Conservation (phyloP, 2,113 vertebrate genomes). For the Antennarius striatus region DNA sequence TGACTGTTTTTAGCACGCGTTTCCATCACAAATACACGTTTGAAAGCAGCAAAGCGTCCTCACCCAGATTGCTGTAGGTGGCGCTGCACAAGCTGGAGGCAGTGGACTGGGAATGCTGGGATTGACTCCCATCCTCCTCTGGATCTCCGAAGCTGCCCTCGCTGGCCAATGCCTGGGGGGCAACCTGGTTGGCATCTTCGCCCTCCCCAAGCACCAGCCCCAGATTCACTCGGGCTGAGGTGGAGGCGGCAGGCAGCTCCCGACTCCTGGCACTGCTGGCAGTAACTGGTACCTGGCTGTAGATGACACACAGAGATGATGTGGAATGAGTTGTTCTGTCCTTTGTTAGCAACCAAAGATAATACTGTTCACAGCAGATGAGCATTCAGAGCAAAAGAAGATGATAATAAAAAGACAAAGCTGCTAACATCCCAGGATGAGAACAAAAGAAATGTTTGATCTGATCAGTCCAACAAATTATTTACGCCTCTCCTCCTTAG, state of each 20-base stretch:
- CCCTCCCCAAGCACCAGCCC: constrained; percentile 52
- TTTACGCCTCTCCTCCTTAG: no score
- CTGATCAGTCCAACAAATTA: no score
- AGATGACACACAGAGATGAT: constrained; percentile 41
- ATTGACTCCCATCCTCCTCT: constrained; percentile 77
- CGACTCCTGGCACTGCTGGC: constrained; percentile 57
- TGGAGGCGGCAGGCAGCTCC: constrained; percentile 65
- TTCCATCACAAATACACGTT: background rate
- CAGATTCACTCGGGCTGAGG: constrained; percentile 71
- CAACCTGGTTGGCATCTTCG: constrained; percentile 57
- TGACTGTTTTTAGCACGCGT: no score
- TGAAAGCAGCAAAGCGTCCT: constrained; percentile 38
- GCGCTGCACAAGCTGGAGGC: constrained; percentile 87
- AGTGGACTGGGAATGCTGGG: constrained; percentile 75
- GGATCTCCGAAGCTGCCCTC: constrained; percentile 69
- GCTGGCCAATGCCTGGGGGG: constrained; percentile 58
- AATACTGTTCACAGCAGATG: background rate
- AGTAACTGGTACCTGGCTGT: constrained; percentile 84
- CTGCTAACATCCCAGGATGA: no score
- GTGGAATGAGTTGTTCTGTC: background rate
- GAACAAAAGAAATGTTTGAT: no score
- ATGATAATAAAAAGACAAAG: background rate
- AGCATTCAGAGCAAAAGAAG: background rate
- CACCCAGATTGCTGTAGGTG: constrained; percentile 95
- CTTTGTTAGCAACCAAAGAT: background rate